A percentile compares a stretch with the other conserved stretches of the same genome.
These are phyloP conservation scores for Myrmecophaga tridactyla DNA, from an alignment of 2,113 vertebrate genomes.

Conservation along the genomic window DNA sequence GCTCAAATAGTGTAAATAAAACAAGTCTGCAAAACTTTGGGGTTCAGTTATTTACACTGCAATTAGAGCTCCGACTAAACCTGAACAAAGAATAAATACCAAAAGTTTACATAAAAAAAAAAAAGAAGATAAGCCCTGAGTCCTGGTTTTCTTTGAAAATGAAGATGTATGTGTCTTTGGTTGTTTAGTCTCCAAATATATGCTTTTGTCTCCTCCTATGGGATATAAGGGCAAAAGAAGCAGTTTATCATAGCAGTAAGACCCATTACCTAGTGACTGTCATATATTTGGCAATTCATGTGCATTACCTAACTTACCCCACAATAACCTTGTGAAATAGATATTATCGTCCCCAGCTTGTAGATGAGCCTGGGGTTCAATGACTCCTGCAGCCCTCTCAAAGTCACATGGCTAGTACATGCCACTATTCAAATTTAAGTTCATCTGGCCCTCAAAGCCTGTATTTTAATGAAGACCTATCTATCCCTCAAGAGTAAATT, in stretches of 20 bases:
- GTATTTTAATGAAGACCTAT: neutral
- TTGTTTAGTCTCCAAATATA: neutral
- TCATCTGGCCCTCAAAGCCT: neutral
- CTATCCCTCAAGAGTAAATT: neutral
- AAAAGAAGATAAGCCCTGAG: neutral
- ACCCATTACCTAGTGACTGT: neutral
- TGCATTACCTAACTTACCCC: neutral
- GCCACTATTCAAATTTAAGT: neutral
- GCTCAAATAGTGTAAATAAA: conserved; percentile 48
- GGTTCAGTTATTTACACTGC: conserved; percentile 42
- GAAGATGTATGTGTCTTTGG: neutral
- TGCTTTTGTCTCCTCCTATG: neutral
- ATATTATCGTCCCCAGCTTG: neutral
- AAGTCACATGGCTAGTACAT: neutral
- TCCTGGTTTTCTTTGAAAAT: conserved; percentile 24
- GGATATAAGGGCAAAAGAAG: neutral
- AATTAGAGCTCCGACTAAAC: conserved; percentile 59
- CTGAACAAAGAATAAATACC: conserved; percentile 71
- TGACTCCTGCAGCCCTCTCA: neutral
- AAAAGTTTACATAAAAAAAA: conserved; percentile 68
- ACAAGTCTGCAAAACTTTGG: conserved; percentile 40
- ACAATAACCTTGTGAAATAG: neutral
- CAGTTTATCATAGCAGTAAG: neutral
- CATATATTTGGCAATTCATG: neutral
- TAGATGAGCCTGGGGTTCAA: neutral